phyloP scores from a whole-genome alignment of 2,888 invertebrate species.

The Eudasyphora cyanicolor region DNA sequence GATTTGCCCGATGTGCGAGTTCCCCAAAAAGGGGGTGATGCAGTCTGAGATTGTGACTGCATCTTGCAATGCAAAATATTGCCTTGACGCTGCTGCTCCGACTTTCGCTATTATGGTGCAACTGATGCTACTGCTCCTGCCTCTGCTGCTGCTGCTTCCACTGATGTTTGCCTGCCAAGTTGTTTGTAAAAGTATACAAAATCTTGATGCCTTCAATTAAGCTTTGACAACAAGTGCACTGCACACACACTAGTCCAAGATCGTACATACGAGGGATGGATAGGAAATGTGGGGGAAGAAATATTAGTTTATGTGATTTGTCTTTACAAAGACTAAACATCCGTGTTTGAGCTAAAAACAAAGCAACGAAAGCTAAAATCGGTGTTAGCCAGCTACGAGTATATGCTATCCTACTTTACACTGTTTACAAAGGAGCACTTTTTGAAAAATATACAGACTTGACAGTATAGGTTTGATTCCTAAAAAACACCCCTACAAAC shows the following conservation, averaged over 20 bases:
- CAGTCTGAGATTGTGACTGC: constrained; percentile 44
- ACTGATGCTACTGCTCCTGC: constrained; percentile 40
- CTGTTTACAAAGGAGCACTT: too few species aligned
- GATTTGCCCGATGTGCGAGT: too few species aligned
- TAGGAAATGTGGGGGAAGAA: too few species aligned
- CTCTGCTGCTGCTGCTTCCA: constrained; percentile 67
- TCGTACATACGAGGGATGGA: constrained; percentile 4
- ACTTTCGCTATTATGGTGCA: constrained; percentile 7
- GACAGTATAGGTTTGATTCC: too few species aligned
- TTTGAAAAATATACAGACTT: too few species aligned
- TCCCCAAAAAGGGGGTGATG: constrained; percentile 33
- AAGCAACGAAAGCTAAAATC: too few species aligned
- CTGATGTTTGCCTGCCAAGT: constrained; percentile 70
- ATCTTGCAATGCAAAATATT: neutral
- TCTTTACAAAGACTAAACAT: too few species aligned
- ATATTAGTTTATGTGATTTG: too few species aligned
- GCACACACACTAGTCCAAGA: constrained; percentile 66
- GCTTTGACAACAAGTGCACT: constrained; percentile 77
- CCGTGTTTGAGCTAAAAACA: too few species aligned
- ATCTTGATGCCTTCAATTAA: constrained; percentile 77
- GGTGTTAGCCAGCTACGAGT: too few species aligned
- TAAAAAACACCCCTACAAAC: too few species aligned
- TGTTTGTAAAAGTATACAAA: constrained; percentile 72
- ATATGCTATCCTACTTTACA: too few species aligned
- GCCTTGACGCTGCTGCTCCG: constrained; percentile 3